Base-by-base conservation (phyloP, 1,140 invertebrate genomes). In the Trachymyrmex cornetzi region DNA sequence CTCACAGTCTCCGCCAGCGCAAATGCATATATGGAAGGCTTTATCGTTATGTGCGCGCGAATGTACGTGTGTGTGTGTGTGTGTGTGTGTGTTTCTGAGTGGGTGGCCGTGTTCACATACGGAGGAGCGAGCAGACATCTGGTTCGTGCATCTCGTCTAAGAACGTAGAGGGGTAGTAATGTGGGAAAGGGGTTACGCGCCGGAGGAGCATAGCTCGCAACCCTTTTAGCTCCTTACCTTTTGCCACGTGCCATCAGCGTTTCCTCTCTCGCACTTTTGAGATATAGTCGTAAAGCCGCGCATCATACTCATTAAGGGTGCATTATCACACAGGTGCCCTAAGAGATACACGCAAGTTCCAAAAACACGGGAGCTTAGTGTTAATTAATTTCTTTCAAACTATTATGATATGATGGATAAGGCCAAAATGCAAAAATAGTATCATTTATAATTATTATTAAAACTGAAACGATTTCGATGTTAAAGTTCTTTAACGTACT, bases 61-160 rank as follows among this genome's bases (percentile, higher is more conserved):
- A 7, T 55, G 12, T 34, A 14, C 5, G 6, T 3, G 24, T 9
- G 27, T 12, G 16, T 24, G n/a, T 38, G 19, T 24, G 19, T 12
- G 6, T 27, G 24, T 38, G n/a, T 3, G 5, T 14, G 4, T 1
- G 19, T 44, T 44, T 44, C 38, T 44, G 38, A 44, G 27, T 2
- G 14, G 7, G 27, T 69, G 48, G 64, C 19, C 34, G n/a, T 55
- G 30, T 44, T 71, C 77, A 81, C 30, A 44, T 63, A 59, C 53
- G 30, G n/a, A 69, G 27, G 30, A 79, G 12, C 63, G 27, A 71
- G 63, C 88, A 92, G 88, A 91, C 91, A 91, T 90, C 88, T 85
- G 88, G 79, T 57, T 87, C 63, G 71, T 53, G 77, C 85, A 92
- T 91, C 90, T 91, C 81, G 87, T 89, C 87, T 55, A 61, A 77